phyloP scores from a whole-genome alignment of 1,140 invertebrate species.

The Drosophila repleta region DNA sequence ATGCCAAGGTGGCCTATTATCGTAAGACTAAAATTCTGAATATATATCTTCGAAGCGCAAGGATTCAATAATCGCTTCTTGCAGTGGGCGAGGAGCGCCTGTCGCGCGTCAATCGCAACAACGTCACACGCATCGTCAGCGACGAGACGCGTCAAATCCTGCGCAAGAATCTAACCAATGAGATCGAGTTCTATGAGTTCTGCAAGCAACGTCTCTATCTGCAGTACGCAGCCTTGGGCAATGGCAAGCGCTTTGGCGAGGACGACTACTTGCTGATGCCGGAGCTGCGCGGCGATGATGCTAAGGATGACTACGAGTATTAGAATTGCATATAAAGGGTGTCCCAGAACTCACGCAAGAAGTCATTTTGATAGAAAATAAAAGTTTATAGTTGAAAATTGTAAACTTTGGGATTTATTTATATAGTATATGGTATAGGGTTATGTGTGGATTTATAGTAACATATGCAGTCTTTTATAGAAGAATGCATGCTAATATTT shows the following conservation, averaged over 20 bases:
- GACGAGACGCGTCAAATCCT: constrained; percentile 69
- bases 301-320: constrained; percentile 57
- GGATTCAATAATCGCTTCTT: too few relatives aligned
- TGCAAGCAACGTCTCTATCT: constrained; percentile 80
- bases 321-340: neutral
- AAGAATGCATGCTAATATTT: too few relatives aligned
- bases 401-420: too few relatives aligned
- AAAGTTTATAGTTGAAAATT: too few relatives aligned
- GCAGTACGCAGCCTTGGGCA: constrained; percentile 71
- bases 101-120: constrained; percentile 71
- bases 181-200: constrained; percentile 82
- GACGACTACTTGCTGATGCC: constrained; percentile 76
- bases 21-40: too few relatives aligned
- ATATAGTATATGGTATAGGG: too few relatives aligned
- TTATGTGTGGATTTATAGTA: too few relatives aligned
- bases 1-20: constrained; percentile 91
- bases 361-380: too few relatives aligned
- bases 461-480: too few relatives aligned
- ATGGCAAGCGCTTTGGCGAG: constrained; percentile 56
- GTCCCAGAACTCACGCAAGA: too few relatives aligned
- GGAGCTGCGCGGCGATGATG: constrained; percentile 34
- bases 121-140: constrained; percentile 67
- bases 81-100: constrained; percentile 70
- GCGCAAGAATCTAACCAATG: constrained; percentile 72
- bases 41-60: too few relatives aligned